phyloP scores from a whole-genome alignment of 2,113 vertebrate species.

The Plecotus auritus region DNA sequence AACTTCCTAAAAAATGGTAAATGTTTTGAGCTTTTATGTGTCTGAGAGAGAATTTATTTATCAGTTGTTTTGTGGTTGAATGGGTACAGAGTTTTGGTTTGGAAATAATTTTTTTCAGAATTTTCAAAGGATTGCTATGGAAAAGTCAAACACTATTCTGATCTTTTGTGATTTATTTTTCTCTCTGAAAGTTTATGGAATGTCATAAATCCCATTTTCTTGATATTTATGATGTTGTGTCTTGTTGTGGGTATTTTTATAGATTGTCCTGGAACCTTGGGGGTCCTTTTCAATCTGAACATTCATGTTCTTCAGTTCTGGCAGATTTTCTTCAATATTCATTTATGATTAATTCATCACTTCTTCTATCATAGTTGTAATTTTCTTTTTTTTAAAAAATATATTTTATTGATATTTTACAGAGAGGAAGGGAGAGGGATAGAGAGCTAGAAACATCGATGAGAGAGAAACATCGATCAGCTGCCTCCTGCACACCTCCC shows the following conservation, averaged over 20 bases:
- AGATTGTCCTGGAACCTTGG: neutral
- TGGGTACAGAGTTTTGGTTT: neutral
- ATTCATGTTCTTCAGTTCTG: neutral
- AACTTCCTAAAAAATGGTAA: neutral
- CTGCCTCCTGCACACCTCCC: too few species aligned
- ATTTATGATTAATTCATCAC: neutral
- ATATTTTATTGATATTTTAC: too few species aligned
- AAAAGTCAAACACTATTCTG: neutral
- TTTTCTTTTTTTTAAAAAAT: too few species aligned
- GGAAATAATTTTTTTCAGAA: neutral
- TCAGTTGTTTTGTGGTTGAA: neutral
- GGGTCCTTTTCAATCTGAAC: neutral
- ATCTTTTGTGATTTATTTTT: neutral
- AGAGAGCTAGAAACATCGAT: too few species aligned
- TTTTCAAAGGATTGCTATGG: neutral
- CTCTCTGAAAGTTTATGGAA: neutral
- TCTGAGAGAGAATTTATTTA: neutral
- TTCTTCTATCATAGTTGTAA: constrained; percentile 1
- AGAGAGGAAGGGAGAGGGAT: too few species aligned
- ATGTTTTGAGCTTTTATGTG: neutral
- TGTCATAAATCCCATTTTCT: neutral
- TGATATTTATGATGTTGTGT: neutral
- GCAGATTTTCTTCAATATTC: neutral
- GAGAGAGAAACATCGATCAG: too few species aligned
- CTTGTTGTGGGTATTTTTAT: neutral